Evolutionary conservation across 2,797 vertebrate species (phyloP).

Genomic region (Schizothorax lantsangensis): DNA sequence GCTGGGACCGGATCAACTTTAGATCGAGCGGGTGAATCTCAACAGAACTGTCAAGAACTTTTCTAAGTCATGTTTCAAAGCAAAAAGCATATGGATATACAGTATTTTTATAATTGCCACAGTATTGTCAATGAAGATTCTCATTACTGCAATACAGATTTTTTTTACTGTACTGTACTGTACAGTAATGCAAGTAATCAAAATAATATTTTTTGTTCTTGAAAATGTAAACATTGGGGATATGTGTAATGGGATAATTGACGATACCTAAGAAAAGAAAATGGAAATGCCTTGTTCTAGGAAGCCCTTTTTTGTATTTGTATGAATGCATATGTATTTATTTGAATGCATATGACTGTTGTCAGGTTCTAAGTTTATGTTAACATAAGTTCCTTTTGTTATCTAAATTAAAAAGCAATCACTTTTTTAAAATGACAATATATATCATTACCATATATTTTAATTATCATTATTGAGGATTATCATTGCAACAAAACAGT

Average conservation of each 20-base stretch:
- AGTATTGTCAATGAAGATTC: not conserved
- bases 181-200: not conserved
- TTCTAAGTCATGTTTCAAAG: not conserved
- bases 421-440: not conserved
- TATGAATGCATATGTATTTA: not conserved
- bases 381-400: not conserved
- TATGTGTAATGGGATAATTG: not conserved
- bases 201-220: no score
- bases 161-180: not conserved
- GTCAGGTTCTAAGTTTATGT: not conserved
- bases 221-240: not conserved
- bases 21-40: constrained; percentile 21
- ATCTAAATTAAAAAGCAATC: not conserved
- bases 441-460: not conserved
- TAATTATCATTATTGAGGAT: not conserved
- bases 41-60: constrained; percentile 4
- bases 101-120: not conserved
- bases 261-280: not conserved
- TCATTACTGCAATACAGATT: not conserved
- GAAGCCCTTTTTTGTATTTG: not conserved
- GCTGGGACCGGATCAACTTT: constrained; percentile 40
- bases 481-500: not conserved
- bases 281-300: not conserved
- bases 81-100: not conserved
- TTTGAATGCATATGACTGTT: not conserved